Base-by-base conservation (phyloP, 2,888 invertebrate species). In the Drosophila pseudotakahashii region DNA sequence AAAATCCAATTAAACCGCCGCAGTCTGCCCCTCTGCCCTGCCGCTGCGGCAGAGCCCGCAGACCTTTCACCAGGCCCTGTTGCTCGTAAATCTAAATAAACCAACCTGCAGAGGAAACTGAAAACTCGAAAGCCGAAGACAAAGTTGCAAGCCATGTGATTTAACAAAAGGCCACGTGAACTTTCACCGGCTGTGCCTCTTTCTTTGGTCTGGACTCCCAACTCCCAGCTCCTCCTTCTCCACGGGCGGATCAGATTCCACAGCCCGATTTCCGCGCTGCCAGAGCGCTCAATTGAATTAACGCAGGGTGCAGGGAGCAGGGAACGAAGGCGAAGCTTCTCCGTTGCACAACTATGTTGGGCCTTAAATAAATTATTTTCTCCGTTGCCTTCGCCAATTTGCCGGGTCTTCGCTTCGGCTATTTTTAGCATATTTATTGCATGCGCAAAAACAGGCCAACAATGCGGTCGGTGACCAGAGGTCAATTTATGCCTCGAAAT, bases 1-100 rank as follows among this genome's bases (percentile, higher is more conserved):
- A 87, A 85, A 88, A 85, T 79, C 77, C 89, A 89, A 89, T 89
- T 89, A 85, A 85, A 79, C 73, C 66, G 72, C 79, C 78, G 75
- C 80, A 75, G 54, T 44, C 42, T 14, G 26, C 23, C 19, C 26
- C n/a, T 11, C 7, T 5, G 34, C 11, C 34, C 26, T 19, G 13
- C 3, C 26, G 13, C 45, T 51, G 44, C 11, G 26, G 47, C 32
- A 48, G 16, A 52, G 63, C 83, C 83, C 83, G 83, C 86, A 84
- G 83, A 81, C 86, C 77, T 78, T 76, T 80, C 77, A 76, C 60
- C 70, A 61, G 58, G 41, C 50, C 55, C 59, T 50, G 48, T 23
- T 34, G 63, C 63, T 76, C 84, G 76, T 83, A 86, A 86, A 86
- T 84, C 76, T 79, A 71, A 81, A 76, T 78, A 72, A 77, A 66